phyloP scores from a whole-genome alignment of 2,797 vertebrate genomes.

The Syngnathus rostellatus region DNA sequence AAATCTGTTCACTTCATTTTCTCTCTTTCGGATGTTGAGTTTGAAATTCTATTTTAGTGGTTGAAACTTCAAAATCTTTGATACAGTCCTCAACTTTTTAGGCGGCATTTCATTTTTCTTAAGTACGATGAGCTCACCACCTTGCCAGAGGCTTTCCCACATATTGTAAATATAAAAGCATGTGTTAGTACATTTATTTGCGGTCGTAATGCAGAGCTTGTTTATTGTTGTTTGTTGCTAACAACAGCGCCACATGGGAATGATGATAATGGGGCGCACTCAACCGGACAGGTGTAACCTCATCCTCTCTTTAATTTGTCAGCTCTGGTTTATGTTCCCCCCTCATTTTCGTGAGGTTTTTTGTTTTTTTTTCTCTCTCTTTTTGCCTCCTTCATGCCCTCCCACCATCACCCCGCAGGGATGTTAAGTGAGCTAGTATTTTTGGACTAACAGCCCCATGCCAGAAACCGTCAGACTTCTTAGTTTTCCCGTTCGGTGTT shows the following conservation, averaged over 20 bases:
- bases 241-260: slow-evolving; percentile 61
- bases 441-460: slow-evolving; percentile 42
- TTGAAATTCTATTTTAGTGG: slow-evolving; percentile 3
- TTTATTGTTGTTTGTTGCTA: slow-evolving; percentile 64
- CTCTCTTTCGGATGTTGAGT: slow-evolving; percentile 15
- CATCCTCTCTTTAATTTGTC: slow-evolving; percentile 43
- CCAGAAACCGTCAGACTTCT: slow-evolving; percentile 57
- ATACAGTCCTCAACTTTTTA: background rate
- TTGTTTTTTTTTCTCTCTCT: slow-evolving; percentile 14
- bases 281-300: slow-evolving; percentile 57
- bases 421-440: slow-evolving; percentile 55
- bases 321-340: slow-evolving; percentile 26
- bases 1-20: slow-evolving; percentile 43
- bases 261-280: slow-evolving; percentile 38
- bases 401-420: slow-evolving; percentile 36
- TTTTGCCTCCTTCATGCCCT: slow-evolving; percentile 19
- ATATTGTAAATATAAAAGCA: slow-evolving; percentile 31
- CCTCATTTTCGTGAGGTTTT: slow-evolving; percentile 31
- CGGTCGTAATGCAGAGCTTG: slow-evolving; percentile 46
- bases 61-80: background rate
- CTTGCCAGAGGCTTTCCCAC: slow-evolving; percentile 12
- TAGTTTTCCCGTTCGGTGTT: slow-evolving; percentile 45
- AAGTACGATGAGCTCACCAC: slow-evolving; percentile 17
- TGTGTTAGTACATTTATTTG: slow-evolving; percentile 32
- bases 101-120: slow-evolving; percentile 11